These are phyloP conservation scores for Aspidiotus destructor DNA, from an alignment of 2,888 invertebrate species.

Conservation along the genomic window DNA sequence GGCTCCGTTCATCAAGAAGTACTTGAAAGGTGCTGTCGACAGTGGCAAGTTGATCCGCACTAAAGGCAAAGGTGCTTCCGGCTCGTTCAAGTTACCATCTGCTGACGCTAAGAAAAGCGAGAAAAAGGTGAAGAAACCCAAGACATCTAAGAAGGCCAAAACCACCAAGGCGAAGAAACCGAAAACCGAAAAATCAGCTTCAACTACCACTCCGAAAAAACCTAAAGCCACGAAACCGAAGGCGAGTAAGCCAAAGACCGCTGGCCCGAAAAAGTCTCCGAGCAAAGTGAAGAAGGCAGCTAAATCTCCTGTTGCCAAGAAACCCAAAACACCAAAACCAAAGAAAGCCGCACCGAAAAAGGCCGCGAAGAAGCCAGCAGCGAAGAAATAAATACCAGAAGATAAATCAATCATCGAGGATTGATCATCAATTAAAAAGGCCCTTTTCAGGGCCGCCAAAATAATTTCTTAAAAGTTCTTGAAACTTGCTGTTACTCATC, in stretches of 20 bases:
- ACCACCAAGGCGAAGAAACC: constrained; percentile 3
- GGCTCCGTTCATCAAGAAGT: constrained; percentile 51
- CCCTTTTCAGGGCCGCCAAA: constrained; percentile 16
- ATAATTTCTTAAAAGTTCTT: background rate
- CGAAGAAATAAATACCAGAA: background rate
- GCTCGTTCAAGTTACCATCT: constrained; percentile 46
- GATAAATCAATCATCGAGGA: background rate
- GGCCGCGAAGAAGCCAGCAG: constrained; percentile 2
- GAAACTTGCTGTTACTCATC: no score
- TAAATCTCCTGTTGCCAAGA: background rate
- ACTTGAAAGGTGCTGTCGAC: constrained; percentile 50
- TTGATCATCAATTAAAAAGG: background rate
- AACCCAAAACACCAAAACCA: constrained; percentile 3
- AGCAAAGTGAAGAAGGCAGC: constrained; percentile 9
- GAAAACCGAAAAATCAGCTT: constrained; percentile 28
- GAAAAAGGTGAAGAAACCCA: constrained; percentile 6
- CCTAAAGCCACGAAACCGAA: constrained; percentile 40
- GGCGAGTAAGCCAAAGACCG: constrained; percentile 2
- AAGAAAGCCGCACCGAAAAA: constrained; percentile 8
- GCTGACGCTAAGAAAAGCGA: constrained; percentile 22
- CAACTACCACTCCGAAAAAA: constrained; percentile 30
- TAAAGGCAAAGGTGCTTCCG: constrained; percentile 47
- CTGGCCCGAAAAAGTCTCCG: constrained; percentile 8
- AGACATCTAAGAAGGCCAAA: constrained; percentile 3
- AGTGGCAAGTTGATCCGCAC: constrained; percentile 47